Conservation (phyloP, 2,888 invertebrate species). For the Hymenopus coronatus region DNA sequence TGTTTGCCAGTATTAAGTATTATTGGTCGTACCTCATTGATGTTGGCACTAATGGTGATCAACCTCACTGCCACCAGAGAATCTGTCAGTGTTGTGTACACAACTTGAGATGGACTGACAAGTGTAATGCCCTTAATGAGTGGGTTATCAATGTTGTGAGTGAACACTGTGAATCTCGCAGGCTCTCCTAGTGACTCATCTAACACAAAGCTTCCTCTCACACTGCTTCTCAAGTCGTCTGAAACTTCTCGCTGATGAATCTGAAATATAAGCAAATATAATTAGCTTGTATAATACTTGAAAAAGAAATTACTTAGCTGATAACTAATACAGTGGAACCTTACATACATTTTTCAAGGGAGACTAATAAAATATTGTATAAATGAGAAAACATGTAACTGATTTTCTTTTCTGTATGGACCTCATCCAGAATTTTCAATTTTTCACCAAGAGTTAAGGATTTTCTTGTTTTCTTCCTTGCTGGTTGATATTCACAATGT, state of each 20-base stretch:
- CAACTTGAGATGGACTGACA: constrained; percentile 52
- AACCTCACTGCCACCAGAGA: constrained; percentile 52
- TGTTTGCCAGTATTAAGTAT: too few relatives aligned
- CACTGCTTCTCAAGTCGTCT: constrained; percentile 50
- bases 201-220: constrained; percentile 55
- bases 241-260: constrained; percentile 52
- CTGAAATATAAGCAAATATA: constrained; percentile 37
- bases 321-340: too few relatives aligned
- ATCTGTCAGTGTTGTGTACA: constrained; percentile 51
- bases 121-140: constrained; percentile 51
- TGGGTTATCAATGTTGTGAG: constrained; percentile 53
- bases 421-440: too few relatives aligned
- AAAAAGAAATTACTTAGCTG: too few relatives aligned
- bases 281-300: too few relatives aligned
- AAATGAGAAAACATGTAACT: too few relatives aligned
- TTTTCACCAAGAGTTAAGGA: too few relatives aligned
- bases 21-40: constrained; percentile 50
- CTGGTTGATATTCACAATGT: too few relatives aligned
- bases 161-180: constrained; percentile 53
- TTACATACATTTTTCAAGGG: too few relatives aligned
- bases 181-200: constrained; percentile 54
- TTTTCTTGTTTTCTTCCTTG: too few relatives aligned
- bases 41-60: constrained; percentile 51
- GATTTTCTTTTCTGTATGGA: too few relatives aligned
- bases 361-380: too few relatives aligned